Conservation (phyloP, 2,888 invertebrate genomes). For the Cheilosia pagana region DNA sequence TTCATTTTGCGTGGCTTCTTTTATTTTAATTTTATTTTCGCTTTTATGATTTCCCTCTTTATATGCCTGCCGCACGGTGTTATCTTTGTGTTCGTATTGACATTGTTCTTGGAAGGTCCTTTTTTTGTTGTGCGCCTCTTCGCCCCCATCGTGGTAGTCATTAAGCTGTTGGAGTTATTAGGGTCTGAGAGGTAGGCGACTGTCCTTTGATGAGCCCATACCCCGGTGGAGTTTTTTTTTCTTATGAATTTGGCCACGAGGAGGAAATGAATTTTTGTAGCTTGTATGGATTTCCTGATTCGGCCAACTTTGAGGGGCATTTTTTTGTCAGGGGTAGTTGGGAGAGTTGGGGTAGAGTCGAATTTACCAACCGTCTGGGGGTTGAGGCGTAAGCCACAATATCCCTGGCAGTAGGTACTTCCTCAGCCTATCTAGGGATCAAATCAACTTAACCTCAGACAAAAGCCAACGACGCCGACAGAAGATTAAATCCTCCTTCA, state of each 20-base stretch:
- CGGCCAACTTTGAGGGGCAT: no score
- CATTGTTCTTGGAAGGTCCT: conserved; percentile 41
- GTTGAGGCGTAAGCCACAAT: no score
- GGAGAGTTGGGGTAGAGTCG: no score
- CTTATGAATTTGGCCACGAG: not conserved
- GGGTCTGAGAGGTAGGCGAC: not conserved
- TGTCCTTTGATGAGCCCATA: conserved; percentile 9
- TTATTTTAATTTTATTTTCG: conserved; percentile 60
- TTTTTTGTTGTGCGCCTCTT: conserved; percentile 4
- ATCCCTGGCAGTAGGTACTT: no score
- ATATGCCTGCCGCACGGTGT: conserved; percentile 41
- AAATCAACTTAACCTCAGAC: no score
- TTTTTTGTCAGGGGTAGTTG: no score
- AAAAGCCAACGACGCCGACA: no score
- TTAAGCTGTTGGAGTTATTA: conserved; percentile 51
- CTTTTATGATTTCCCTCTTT: conserved; percentile 53
- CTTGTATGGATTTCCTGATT: no score
- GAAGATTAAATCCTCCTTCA: no score
- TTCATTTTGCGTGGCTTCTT: conserved; percentile 63
- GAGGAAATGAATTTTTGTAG: no score
- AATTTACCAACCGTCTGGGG: no score
- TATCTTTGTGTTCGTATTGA: conserved; percentile 37
- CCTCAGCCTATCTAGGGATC: no score
- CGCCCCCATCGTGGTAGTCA: conserved; percentile 34
- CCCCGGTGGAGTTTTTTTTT: conserved; percentile 19